Conservation (phyloP, 2,888 invertebrate genomes). For the Orgyia antiqua region DNA sequence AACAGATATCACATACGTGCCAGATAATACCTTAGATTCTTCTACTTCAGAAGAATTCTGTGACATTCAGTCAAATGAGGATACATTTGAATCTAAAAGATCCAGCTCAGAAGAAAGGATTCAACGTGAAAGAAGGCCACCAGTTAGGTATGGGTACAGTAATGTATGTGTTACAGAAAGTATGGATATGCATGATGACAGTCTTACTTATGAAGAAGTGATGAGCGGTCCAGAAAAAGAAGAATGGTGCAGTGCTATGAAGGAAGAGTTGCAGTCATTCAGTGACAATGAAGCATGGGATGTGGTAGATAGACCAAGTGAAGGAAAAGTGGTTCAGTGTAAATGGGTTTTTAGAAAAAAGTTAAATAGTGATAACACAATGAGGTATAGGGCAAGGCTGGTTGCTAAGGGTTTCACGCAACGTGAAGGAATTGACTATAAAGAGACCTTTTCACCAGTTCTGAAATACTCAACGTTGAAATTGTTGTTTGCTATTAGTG, state of each 20-base stretch:
- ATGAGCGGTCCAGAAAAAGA: neutral
- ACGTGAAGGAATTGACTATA: neutral
- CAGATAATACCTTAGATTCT: constrained; percentile 62
- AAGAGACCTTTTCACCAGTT: too few relatives aligned
- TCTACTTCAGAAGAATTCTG: constrained; percentile 56
- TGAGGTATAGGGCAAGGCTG: too few relatives aligned
- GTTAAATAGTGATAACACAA: too few relatives aligned
- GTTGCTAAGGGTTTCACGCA: neutral
- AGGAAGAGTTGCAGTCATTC: too few relatives aligned
- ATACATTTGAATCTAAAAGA: too few relatives aligned
- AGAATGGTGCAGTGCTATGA: neutral
- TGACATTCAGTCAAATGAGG: too few relatives aligned
- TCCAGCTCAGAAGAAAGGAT: too few relatives aligned
- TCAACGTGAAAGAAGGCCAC: too few relatives aligned
- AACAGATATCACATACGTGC: too few relatives aligned
- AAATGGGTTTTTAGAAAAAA: too few relatives aligned
- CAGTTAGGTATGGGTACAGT: neutral
- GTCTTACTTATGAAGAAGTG: too few relatives aligned
- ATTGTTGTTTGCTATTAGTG: neutral
- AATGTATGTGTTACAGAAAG: neutral
- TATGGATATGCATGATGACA: too few relatives aligned
- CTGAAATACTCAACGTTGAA: neutral
- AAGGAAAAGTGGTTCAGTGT: neutral
- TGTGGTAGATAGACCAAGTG: neutral
- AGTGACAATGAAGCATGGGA: constrained; percentile 2